Evolutionary conservation across 2,797 vertebrate genomes (phyloP), one percentile per base, ranked within the genome.

Genomic region (Poecile montanus): DNA sequence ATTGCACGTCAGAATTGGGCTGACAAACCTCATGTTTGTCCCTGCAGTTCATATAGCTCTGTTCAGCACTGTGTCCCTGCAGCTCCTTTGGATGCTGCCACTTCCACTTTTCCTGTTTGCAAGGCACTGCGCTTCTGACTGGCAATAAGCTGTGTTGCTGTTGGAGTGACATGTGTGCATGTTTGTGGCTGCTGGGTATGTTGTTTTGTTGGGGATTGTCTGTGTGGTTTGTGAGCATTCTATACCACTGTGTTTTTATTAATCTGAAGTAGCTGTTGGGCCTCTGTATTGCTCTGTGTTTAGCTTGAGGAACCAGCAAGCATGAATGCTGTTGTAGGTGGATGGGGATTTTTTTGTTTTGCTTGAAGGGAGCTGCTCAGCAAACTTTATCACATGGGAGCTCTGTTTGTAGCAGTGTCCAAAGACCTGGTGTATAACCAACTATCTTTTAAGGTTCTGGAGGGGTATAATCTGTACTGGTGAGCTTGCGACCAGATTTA

Each of bases 21-120:
- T 54, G 19, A 25, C n/a, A 47, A 21, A 30, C 23, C 1, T 1
- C 1, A 0, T 34, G 4, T 60, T 10, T 0, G 0, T 58, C n/a
- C 27, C 22, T 48, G n/a, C 40, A 62, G 19, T 53, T 84, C 1
- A 0, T 6, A 2, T 0, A 47, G 47, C 50, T 71, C 45, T 13
- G 6, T n/a, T 77, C 48, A 48, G 30, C 34, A 10, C 53, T 4
- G 4, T 51, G 0, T 36, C 74, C 42, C 44, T 91, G 63, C 50
- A 40, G 32, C 42, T 93, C 16, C 58, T 75, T 42, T 48, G 23
- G 30, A 7, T 58, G 18, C 51, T 32, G 15, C 21, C n/a, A 7
- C 56, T 81, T 65, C 3, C 11, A 3, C 6, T 47, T 88, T 61
- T 78, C 19, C 19, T 90, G 25, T 66, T 51, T 74, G 53, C 48